Conservation (phyloP, 2,113 vertebrate genomes). For the Sisor rabdophorus region DNA sequence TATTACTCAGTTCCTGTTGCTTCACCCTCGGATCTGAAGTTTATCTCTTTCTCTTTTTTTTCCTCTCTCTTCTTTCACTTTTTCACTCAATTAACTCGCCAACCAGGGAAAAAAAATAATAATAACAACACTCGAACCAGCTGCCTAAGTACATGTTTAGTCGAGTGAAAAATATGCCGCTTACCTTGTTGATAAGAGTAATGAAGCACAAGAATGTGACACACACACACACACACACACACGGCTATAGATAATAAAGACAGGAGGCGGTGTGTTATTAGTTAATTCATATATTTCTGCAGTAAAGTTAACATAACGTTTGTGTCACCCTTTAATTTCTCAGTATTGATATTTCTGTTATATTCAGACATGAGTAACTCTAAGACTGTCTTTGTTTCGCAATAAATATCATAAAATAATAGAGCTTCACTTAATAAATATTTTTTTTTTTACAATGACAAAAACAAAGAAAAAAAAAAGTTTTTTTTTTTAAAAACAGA, state of each 20-base stretch:
- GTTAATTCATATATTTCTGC: constrained; percentile 99
- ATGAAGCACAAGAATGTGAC: too few species aligned
- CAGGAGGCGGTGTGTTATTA: constrained; percentile 72
- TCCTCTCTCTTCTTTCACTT: too few species aligned
- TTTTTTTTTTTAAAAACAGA: constrained; percentile 92
- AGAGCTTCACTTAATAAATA: constrained; percentile 99
- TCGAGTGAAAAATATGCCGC: too few species aligned
- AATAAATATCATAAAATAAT: constrained; percentile 99
- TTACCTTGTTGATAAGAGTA: too few species aligned
- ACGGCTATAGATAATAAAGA: constrained; percentile 54
- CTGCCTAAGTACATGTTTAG: too few species aligned
- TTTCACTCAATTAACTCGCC: neutral
- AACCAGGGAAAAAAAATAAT: too few species aligned
- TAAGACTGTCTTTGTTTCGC: constrained; percentile 89
- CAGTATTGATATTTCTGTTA: constrained; percentile 99
- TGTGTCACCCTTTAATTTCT: constrained; percentile 87
- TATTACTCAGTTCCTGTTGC: too few species aligned
- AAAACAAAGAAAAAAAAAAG: constrained; percentile 77
- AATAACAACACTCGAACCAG: too few species aligned
- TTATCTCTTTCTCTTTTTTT: too few species aligned
- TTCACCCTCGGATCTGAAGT: too few species aligned
- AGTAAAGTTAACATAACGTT: constrained; percentile 99
- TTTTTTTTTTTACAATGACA: constrained; percentile 91
- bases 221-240: constrained; percentile 18
- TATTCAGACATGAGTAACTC: constrained; percentile 98